Conservation (phyloP, 53 echinoderm and acorn worm species). For the Hippasteria phrygiana region DNA sequence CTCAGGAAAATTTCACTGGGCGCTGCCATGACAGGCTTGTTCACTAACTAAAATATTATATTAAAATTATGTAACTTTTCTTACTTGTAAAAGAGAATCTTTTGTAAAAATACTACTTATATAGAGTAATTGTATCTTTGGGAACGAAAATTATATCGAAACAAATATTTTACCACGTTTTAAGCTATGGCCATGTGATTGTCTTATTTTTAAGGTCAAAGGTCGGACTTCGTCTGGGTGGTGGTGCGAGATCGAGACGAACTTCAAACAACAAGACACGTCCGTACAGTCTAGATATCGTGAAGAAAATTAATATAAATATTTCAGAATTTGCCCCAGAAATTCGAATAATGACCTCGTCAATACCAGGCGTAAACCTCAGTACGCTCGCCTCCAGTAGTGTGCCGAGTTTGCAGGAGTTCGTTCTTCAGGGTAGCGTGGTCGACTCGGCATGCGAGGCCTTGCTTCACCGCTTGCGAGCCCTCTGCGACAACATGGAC, state of each 20-base stretch:
- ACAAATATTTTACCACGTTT: too few relatives aligned
- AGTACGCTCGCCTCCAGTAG: conserved; percentile 62
- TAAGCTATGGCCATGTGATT: too few relatives aligned
- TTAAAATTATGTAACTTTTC: neutral
- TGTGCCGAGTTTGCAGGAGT: conserved; percentile 84
- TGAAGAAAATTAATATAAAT: too few relatives aligned
- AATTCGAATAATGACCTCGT: conserved; percentile 52
- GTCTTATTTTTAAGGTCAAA: too few relatives aligned
- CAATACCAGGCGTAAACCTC: conserved; percentile 71
- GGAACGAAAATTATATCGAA: too few relatives aligned
- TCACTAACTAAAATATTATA: neutral
- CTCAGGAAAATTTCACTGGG: neutral
- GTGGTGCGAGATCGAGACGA: too few relatives aligned
- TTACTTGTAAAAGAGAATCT: too few relatives aligned
- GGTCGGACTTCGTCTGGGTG: too few relatives aligned
- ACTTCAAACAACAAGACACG: too few relatives aligned
- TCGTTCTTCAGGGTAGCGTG: conserved; percentile 89
- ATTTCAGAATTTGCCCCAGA: neutral
- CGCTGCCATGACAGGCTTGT: conserved; percentile 63
- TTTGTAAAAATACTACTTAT: too few relatives aligned
- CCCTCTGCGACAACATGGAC: conserved; percentile 93
- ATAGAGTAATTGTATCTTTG: too few relatives aligned
- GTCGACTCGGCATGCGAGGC: conserved; percentile 82
- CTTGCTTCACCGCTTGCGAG: conserved; percentile 81
- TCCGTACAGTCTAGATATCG: too few relatives aligned